phyloP scores from a whole-genome alignment of 2,797 vertebrate genomes.

The Anguilla anguilla region DNA sequence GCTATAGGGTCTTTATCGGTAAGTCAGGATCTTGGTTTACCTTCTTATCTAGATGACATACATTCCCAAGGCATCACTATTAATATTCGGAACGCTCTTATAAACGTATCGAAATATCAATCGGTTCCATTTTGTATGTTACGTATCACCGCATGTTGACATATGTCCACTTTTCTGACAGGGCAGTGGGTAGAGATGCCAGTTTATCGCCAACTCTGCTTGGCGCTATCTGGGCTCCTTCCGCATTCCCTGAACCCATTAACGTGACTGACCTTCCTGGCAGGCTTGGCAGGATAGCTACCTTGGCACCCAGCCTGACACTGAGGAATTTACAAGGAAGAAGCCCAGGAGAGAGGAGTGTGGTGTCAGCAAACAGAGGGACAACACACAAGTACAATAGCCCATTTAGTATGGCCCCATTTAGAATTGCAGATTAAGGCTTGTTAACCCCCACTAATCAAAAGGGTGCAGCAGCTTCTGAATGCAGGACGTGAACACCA shows the following conservation, averaged over 20 bases:
- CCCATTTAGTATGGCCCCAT: conserved; percentile 12
- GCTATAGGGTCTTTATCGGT: background rate
- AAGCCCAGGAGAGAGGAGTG: conserved; percentile 36
- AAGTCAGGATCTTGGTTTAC: background rate
- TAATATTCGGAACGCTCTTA: background rate
- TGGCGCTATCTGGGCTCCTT: conserved; percentile 41
- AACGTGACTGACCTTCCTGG: conserved; percentile 26
- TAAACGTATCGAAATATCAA: background rate
- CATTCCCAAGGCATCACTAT: background rate
- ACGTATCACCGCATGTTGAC: background rate
- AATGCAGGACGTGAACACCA: conserved; percentile 29
- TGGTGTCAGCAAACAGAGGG: conserved; percentile 52
- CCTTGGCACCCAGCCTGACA: conserved; percentile 39
- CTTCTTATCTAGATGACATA: background rate
- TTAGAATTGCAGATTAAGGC: conserved; percentile 14
- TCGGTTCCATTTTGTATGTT: background rate
- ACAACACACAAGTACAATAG: conserved; percentile 4
- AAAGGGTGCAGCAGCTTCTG: conserved; percentile 34
- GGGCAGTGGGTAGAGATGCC: background rate
- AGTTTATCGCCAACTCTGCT: background rate
- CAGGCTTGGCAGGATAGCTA: conserved; percentile 30
- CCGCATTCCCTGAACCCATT: conserved; percentile 32
- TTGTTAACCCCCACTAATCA: background rate
- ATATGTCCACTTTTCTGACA: background rate
- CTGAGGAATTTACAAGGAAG: conserved; percentile 48